phyloP scores from a whole-genome alignment of 1,140 invertebrate species.

The Diachasmimorpha longicaudata region DNA sequence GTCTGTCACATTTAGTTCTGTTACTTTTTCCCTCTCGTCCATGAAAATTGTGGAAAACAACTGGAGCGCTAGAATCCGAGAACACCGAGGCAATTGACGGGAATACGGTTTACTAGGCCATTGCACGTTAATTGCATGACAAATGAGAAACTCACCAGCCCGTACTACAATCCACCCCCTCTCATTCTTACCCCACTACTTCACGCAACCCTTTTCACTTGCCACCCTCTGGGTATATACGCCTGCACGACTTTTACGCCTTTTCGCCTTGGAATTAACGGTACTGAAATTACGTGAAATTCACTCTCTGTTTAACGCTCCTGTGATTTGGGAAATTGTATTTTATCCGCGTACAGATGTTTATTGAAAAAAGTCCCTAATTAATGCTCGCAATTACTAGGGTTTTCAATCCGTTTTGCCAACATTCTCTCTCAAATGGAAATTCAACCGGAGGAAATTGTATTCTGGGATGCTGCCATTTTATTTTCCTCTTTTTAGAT shows the following conservation, averaged over 20 bases:
- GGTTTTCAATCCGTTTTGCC: not conserved
- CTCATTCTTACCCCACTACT: not conserved
- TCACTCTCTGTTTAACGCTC: not conserved
- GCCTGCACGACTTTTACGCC: not conserved
- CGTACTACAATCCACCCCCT: not conserved
- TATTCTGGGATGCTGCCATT: too few species aligned
- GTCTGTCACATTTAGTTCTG: slow-evolving; percentile 1
- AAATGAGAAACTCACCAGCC: slow-evolving; percentile 1
- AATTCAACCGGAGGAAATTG: too few species aligned
- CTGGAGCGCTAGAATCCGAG: not conserved
- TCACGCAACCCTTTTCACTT: slow-evolving; percentile 1
- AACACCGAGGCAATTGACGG: not conserved
- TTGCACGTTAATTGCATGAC: slow-evolving; percentile 11
- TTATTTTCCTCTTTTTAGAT: too few species aligned
- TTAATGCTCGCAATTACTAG: not conserved
- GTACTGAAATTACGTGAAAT: not conserved
- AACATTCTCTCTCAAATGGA: too few species aligned
- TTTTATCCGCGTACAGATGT: not conserved
- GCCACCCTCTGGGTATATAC: not conserved
- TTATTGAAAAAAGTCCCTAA: not conserved
- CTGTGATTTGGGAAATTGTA: not conserved
- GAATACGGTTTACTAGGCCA: not conserved
- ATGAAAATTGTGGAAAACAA: not conserved
- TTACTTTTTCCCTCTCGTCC: not conserved
- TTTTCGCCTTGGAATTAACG: not conserved